Evolutionary conservation across 2,113 vertebrate species (phyloP).

Genomic region (Maylandia zebra): DNA sequence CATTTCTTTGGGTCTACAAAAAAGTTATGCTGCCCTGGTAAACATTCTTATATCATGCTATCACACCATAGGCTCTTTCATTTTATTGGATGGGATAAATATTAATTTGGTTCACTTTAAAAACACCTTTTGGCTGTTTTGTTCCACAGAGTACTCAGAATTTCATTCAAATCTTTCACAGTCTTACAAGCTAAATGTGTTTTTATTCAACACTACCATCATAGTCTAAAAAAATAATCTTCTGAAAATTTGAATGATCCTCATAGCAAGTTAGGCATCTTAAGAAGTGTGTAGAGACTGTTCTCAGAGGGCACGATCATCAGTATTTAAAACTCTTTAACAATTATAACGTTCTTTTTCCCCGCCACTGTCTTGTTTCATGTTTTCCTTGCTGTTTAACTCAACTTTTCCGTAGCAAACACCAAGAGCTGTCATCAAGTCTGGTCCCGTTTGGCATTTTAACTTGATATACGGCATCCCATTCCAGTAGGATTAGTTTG

Average conservation of each 20-base stretch:
- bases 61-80: background rate
- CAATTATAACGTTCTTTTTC: fast-evolving
- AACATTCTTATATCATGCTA: background rate
- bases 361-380: background rate
- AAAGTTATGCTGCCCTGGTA: background rate
- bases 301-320: background rate
- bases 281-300: background rate
- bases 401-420: background rate
- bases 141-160: background rate
- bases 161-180: background rate
- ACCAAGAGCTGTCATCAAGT: background rate
- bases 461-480: background rate
- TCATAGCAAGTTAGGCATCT: background rate
- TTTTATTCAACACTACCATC: background rate
- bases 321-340: background rate
- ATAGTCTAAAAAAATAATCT: background rate
- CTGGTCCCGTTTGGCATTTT: background rate
- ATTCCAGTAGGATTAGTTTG: background rate
- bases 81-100: background rate
- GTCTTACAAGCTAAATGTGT: background rate
- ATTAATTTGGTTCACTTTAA: background rate
- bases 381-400: background rate
- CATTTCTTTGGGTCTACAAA: background rate
- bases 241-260: background rate
- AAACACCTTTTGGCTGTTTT: background rate